Base-by-base conservation (phyloP, 2,888 invertebrate species). In the Tachystola acroxantha region DNA sequence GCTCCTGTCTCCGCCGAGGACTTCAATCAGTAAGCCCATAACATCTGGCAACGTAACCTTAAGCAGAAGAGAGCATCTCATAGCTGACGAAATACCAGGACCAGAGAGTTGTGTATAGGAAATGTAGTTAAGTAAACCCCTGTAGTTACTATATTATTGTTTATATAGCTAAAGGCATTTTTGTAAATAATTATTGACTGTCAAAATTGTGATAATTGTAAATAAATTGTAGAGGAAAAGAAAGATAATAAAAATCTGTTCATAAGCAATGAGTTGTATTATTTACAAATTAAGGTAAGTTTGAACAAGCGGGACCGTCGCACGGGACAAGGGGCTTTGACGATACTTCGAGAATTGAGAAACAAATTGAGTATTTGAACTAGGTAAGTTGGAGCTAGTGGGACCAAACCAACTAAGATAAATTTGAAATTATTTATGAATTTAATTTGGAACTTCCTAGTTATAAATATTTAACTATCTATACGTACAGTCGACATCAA, bases 91-190 rank as follows among this genome's bases (percentile, higher is more conserved):
- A 50, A 82, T 86, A 43, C 86, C 86, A 37, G 86, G 86, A 36
- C 86, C 86, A 50, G 86, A 86, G 48, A 86, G 86, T 63, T 86
- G 86, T 76, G 86, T 86, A 64, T 86, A 81, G 61, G n/a, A 62
- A 34, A 26, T 9, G 16, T 34, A 57, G 47, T 31, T 14, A 36
- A n/a, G n/a, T n/a, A n/a, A 48, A 45, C 42, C 43, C 43, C 42
- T 52, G 45, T 49, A 51, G 52, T 48, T 27, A 27, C 10, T 27
- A 11, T 27, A 27, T 11, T 27, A 11, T 12, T 27, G 53, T 50
- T 57, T 48, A 51, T 51, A 48, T 44, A 47, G 37, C 20, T 35
- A n/a, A n/a, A n/a, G n/a, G n/a, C n/a, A n/a, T n/a, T 48, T 51
- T 50, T 58, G 41, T 65, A 58, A 56, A 57, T 65, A 67, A 29